A percentile compares a stretch with the other conserved stretches of the same genome.
Evolutionary conservation across 1,140 invertebrate species (phyloP).

Genomic region (Cephus cinctus): DNA sequence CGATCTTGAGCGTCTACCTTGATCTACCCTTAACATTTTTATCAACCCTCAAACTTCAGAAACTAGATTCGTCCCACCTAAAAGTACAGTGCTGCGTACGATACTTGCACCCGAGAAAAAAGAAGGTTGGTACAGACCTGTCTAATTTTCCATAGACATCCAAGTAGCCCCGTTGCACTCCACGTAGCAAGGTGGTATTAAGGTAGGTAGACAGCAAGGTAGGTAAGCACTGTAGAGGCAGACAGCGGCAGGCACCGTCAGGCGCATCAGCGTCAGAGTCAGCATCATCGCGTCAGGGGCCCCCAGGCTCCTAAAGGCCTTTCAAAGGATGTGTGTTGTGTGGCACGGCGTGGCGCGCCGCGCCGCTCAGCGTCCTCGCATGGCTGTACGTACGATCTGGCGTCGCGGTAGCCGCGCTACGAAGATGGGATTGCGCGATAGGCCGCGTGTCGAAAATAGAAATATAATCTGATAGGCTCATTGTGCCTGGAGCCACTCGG

Average conservation of each 20-base stretch:
- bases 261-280: slow-evolving; percentile 12
- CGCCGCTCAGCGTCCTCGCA: slow-evolving; percentile 4
- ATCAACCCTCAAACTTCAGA: too few species aligned
- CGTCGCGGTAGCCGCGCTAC: slow-evolving; percentile 44
- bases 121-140: too few species aligned
- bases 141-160: too few species aligned
- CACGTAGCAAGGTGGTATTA: not conserved
- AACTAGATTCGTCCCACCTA: too few species aligned
- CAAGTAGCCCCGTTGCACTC: not conserved
- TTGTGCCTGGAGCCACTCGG: slow-evolving; percentile 49
- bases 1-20: too few species aligned
- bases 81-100: too few species aligned
- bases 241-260: slow-evolving; percentile 12
- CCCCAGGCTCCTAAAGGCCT: slow-evolving; percentile 6
- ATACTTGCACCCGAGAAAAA: too few species aligned
- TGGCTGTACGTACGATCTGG: slow-evolving; percentile 12
- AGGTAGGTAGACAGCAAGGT: not conserved
- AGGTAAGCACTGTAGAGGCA: too few species aligned
- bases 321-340: slow-evolving; percentile 1
- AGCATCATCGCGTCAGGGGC: slow-evolving; percentile 14
- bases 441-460: slow-evolving; percentile 56
- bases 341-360: slow-evolving; percentile 1
- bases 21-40: too few species aligned
- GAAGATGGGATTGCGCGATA: slow-evolving; percentile 52
- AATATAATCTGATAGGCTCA: slow-evolving; percentile 58